Conservation (phyloP, 1,140 invertebrate species). For the Drosophila watanabei region DNA sequence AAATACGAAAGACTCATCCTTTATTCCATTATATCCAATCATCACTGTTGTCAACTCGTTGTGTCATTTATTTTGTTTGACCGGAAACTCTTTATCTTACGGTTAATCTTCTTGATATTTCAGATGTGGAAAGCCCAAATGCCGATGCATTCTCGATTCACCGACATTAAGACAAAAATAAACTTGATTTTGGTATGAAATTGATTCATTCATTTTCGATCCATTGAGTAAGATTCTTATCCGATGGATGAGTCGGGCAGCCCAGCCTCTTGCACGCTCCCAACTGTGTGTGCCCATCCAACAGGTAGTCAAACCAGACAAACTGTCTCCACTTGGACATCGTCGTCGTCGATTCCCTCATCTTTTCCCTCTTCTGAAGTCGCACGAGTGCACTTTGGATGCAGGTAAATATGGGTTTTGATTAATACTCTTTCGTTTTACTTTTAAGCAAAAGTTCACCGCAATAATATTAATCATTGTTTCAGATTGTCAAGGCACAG, state of each 20-base stretch:
- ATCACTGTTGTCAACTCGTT: constrained; percentile 49
- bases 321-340: constrained; percentile 51
- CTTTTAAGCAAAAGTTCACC: constrained; percentile 3
- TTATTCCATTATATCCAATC: background rate
- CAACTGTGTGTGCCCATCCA: constrained; percentile 44
- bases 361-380: background rate
- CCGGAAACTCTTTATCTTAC: constrained; percentile 77
- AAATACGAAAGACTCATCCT: background rate
- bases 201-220: constrained; percentile 71
- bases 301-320: constrained; percentile 58
- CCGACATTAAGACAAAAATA: constrained; percentile 61
- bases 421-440: constrained; percentile 18
- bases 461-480: constrained; percentile 7
- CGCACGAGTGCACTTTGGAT: constrained; percentile 9
- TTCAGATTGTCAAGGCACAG: background rate
- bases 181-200: constrained; percentile 58
- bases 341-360: constrained; percentile 1
- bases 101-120: constrained; percentile 77
- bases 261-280: constrained; percentile 27
- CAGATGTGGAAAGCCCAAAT: constrained; percentile 63
- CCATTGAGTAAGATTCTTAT: constrained; percentile 60
- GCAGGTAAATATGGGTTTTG: constrained; percentile 15
- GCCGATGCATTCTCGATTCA: constrained; percentile 69
- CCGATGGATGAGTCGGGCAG: constrained; percentile 42
- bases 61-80: constrained; percentile 68